Percentiles rank a stretch among this genome's conserved stretches.
Conservation (phyloP, 2,113 vertebrate species). For the Vombatus ursinus region DNA sequence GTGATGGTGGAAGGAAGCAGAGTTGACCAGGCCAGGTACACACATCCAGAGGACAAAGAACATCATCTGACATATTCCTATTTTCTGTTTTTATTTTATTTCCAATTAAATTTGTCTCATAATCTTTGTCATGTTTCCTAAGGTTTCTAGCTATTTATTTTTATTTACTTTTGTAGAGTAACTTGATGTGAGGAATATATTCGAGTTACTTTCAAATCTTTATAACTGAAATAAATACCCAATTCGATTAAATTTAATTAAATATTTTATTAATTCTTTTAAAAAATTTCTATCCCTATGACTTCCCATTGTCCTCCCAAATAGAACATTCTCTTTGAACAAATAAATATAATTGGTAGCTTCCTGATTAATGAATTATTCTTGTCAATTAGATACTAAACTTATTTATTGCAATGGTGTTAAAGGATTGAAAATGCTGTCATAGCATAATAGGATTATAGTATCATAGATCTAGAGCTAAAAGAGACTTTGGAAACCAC, state of each 20-base stretch:
- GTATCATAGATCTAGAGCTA: background rate
- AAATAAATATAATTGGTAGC: background rate
- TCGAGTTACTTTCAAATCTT: background rate
- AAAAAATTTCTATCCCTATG: background rate
- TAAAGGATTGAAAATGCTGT: background rate
- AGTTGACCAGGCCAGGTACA: background rate
- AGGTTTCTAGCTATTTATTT: background rate
- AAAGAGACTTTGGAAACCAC: background rate
- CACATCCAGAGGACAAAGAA: background rate
- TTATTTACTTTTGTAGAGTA: background rate
- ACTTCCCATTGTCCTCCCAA: background rate
- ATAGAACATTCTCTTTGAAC: background rate
- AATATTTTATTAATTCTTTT: background rate
- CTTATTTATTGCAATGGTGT: background rate
- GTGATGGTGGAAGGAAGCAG: background rate
- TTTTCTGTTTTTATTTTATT: background rate
- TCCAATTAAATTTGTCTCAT: background rate
- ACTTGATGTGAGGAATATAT: background rate
- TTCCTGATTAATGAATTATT: background rate
- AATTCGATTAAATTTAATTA: background rate
- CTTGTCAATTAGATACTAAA: background rate
- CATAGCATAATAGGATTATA: background rate
- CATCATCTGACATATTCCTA: background rate
- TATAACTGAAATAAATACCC: background rate
- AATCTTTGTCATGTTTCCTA: background rate